Percentiles rank a stretch among this genome's conserved stretches.
Evolutionary conservation across 30 jellyfish, hydroid and myxozoan genomes (phyloP).

Genomic region (Mastigias papua): DNA sequence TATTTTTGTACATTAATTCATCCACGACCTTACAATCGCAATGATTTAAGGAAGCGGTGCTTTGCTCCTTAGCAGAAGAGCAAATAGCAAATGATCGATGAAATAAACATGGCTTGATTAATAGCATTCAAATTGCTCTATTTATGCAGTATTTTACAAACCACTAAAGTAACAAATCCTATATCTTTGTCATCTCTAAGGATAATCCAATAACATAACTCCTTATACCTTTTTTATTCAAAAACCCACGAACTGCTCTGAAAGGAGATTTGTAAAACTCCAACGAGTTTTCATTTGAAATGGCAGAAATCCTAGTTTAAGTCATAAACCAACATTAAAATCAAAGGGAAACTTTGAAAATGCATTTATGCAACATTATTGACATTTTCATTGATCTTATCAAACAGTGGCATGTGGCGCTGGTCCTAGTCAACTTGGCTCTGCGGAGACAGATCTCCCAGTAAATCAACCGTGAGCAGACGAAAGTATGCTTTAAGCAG

Average conservation of each 20-base stretch:
- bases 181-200: neutral
- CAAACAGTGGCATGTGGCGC: too few relatives aligned
- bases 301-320: neutral
- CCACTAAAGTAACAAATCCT: slow-evolving; percentile 15
- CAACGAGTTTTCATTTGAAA: neutral
- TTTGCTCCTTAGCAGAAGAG: neutral
- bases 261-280: neutral
- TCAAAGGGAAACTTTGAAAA: too few relatives aligned
- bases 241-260: neutral
- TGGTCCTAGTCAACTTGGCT: too few relatives aligned
- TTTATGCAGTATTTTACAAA: neutral
- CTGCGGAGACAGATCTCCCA: too few relatives aligned
- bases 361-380: too few relatives aligned
- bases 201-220: neutral
- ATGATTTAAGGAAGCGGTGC: neutral
- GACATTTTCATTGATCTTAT: too few relatives aligned
- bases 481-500: too few relatives aligned
- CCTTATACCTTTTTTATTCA: neutral
- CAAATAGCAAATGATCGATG: neutral
- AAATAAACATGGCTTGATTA: neutral
- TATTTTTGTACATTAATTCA: neutral
- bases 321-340: neutral
- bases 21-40: neutral
- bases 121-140: neutral
- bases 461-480: too few relatives aligned